Percentiles rank a stretch among this genome's conserved stretches.
phyloP scores from a whole-genome alignment of 2,113 vertebrate species.

The Cygnus buccinator region DNA sequence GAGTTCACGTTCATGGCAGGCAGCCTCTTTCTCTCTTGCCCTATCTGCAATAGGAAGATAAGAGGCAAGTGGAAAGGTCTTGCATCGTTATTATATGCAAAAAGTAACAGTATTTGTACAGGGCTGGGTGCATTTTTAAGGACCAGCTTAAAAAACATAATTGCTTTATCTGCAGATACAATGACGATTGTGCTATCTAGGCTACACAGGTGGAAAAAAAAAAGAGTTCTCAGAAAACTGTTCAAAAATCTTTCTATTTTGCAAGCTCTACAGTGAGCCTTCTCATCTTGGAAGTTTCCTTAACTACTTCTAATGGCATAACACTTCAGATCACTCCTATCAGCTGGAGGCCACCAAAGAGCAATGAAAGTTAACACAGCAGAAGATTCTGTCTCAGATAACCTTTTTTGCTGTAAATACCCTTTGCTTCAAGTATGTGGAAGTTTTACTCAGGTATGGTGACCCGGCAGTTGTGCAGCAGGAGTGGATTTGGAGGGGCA shows the following conservation, averaged over 20 bases:
- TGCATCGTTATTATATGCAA: background rate
- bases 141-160: conserved; percentile 1
- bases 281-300: background rate
- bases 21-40: background rate
- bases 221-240: background rate
- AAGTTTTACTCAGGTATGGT: background rate
- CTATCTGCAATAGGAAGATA: conserved; percentile 47
- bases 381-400: background rate
- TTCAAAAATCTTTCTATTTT: background rate
- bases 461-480: background rate
- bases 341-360: background rate
- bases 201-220: background rate
- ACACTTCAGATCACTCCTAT: background rate
- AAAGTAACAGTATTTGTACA: background rate
- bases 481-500: background rate
- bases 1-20: background rate
- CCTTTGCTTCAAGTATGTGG: background rate
- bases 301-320: background rate
- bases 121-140: conserved; percentile 6
- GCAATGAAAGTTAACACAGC: background rate
- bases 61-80: conserved; percentile 14
- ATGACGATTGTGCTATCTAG: background rate
- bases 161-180: conserved; percentile 33
- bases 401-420: background rate
- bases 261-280: background rate